Percentiles rank a stretch among this genome's conserved stretches.
Evolutionary conservation across 1,140 invertebrate genomes (phyloP).

Genomic region (Glossosoma conforme): DNA sequence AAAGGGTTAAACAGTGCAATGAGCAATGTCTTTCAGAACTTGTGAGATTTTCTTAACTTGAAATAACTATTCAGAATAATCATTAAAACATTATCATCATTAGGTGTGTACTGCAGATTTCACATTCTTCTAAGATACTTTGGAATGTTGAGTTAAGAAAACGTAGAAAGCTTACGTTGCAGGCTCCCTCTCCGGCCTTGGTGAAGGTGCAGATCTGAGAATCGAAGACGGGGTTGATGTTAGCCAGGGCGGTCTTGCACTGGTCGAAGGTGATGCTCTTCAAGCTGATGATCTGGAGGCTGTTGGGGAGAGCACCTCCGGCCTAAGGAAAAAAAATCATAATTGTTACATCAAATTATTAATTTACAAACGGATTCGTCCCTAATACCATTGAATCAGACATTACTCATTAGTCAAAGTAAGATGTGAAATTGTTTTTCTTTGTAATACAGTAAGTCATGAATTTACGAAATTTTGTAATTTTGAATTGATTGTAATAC

Average conservation of each 20-base stretch:
- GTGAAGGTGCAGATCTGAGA: constrained; percentile 54
- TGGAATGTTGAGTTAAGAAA: too few species aligned
- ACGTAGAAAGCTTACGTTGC: constrained; percentile 41
- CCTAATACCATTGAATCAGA: not conserved
- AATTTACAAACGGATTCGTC: not conserved
- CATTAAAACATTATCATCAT: too few species aligned
- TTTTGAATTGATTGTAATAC: too few species aligned
- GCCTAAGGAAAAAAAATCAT: constrained; percentile 33
- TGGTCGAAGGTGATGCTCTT: constrained; percentile 37
- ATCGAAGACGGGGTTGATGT: constrained; percentile 35
- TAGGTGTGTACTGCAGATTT: too few species aligned
- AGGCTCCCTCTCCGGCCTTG: constrained; percentile 53
- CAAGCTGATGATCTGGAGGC: constrained; percentile 44
- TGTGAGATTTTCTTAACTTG: too few species aligned
- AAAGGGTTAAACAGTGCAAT: too few species aligned
- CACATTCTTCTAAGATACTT: too few species aligned
- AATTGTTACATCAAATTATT: not conserved
- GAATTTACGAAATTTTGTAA: not conserved
- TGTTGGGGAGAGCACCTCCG: constrained; percentile 37
- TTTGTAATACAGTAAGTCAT: too few species aligned
- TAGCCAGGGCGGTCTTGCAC: constrained; percentile 34
- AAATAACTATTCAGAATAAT: too few species aligned
- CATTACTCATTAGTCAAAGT: not conserved
- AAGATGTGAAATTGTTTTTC: not conserved
- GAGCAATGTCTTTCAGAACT: too few species aligned